phyloP scores from a whole-genome alignment of 2,113 vertebrate genomes.

The Nesoenas mayeri region DNA sequence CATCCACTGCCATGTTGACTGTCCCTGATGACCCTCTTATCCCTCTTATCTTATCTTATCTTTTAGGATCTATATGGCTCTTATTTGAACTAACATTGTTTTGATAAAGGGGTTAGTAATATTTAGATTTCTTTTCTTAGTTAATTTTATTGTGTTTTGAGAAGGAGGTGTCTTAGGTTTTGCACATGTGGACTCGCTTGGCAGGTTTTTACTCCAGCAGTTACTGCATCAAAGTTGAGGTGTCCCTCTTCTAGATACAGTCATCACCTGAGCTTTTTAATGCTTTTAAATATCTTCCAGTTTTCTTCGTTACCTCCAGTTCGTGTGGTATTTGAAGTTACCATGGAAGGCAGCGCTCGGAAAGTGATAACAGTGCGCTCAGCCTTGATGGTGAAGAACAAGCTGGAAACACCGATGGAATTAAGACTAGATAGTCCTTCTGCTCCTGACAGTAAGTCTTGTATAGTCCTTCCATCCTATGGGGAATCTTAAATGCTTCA shows the following conservation, averaged over 20 bases:
- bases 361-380: conserved; percentile 97
- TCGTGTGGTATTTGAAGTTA: conserved; percentile 94
- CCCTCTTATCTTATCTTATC: neutral
- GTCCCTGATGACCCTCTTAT: too few species aligned
- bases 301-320: conserved; percentile 96
- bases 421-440: conserved; percentile 94
- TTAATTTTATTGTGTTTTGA: neutral
- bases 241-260: neutral
- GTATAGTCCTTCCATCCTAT: rapidly evolving
- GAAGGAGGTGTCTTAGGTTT: neutral
- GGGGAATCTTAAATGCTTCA: neutral
- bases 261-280: conserved; percentile 4
- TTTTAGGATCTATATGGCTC: neutral
- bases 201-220: neutral
- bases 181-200: neutral
- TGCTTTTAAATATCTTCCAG: conserved; percentile 73
- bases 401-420: conserved; percentile 91
- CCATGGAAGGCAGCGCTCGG: conserved; percentile 94
- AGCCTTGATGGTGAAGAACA: conserved; percentile 93
- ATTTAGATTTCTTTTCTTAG: neutral
- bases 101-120: neutral
- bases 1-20: too few species aligned
- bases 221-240: neutral
- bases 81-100: neutral
- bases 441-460: conserved; percentile 92